Evolutionary conservation across 2,888 invertebrate species (phyloP), one percentile per base, ranked within the genome.

Genomic region (Neocrepidodera transversa): DNA sequence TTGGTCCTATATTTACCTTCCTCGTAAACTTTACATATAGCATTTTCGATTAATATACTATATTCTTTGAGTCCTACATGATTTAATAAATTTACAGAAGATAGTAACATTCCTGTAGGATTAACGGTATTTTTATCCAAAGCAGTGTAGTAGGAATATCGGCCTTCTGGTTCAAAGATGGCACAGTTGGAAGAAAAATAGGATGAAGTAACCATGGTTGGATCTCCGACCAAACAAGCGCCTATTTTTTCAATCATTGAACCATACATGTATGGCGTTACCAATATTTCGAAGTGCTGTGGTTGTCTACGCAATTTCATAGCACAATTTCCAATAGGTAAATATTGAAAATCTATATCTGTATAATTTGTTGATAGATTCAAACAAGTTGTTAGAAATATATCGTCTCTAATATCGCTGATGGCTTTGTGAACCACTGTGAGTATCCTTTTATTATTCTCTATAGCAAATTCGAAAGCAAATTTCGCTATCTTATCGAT

Each of bases 351-450:
- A 1, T 17, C 5, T n/a, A 42, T 17, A n/a, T 42, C 18, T 10
- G 42, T 17, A 42, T 20, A 42, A 10, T 10, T 16, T n/a, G 8
- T 0, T 0, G 95, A 87, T 78, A 93, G 89, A 81, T 93, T 90
- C 76, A 91, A 88, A 77, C 97, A 97, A 57, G 91, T 91, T 72
- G 85, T 87, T 63, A 98, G 81, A 78, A 98, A 98, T 53, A 97
- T 83, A 0, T 98, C 98, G 80, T 99, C 98, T 11, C 95, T 96
- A 10, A 99, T 84, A 79, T 98, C 99, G 97, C 98, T 98, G 75
- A 99, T 99, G 1, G 98, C 98, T 81, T 99, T 99, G 82, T 99
- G 98, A 7, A 98, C 95, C 28, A 95, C 95, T 8, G 97, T 98
- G 6, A 99, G 97, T 84, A 94, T 96, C 84, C 93, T 93, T 43